Evolutionary conservation across 2,113 vertebrate genomes (phyloP).

Genomic region (rabbit (Oryctolagus cuniculus)): mOryCun1.1 NC_091433.1:18593001-18593500

Average conservation of each 20-base stretch:
- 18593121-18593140: background rate
- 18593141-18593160: constrained; percentile 23
- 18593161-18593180: constrained; percentile 42
- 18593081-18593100: background rate
- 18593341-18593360: background rate
- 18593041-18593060: constrained; percentile 1
- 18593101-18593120: background rate
- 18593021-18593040: constrained; percentile 43
- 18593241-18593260: constrained; percentile 47
- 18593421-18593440: background rate
- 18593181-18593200: background rate
- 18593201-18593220: constrained; percentile 12
- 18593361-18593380: background rate
- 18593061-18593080: background rate
- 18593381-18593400: background rate
- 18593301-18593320: background rate
- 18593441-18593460: background rate
- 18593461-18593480: background rate
- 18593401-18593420: background rate
- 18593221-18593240: background rate
- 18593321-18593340: background rate
- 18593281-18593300: background rate
- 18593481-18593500: background rate
- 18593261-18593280: too few species aligned
- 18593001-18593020: constrained; percentile 28